Base-by-base conservation (phyloP, 1,140 invertebrate species). In the Marisa cornuarietis region DNA sequence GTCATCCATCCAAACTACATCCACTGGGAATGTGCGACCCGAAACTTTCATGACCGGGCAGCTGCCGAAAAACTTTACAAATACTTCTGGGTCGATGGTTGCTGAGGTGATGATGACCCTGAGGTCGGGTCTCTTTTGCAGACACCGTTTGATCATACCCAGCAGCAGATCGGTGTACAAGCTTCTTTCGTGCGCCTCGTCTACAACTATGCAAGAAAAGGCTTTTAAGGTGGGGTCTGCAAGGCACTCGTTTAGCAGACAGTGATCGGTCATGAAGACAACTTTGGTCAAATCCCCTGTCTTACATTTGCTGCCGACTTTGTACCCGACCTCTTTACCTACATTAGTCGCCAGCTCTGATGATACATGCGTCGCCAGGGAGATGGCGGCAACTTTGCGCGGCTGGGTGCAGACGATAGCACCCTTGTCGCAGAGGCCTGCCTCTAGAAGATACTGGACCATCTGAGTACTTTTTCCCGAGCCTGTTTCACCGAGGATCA, bases 261-360 rank as follows among this genome's bases (percentile, higher is more conserved):
- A 98, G 90, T 98, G 98, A 92, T 99, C 98, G 66, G 98, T 99
- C 97, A 99, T 99, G 85, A 99, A 99, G 91, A 99, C 97, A 42
- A 99, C 94, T 26, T 93, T 87, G 69, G 94, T 94, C 61, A 92
- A 86, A 81, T 94, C 92, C 26, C 92, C 93, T 14, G 93, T 94
- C 85, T 94, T 95, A 83, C 93, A 93, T 87, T 94, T 94, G 91
- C 95, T 95, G 78, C 95, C 92, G 81, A 94, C 95, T 79, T 93
- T 93, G 71, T 87, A 90, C 10, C 90, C 90, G 63, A 90, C 85
- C 58, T 81, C 49, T 52, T 87, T 80, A 22, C 89, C 90, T 42
- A 88, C 81, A 65, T 73, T 82, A 42, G 79, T 76, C 20, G 71
- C 74, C 71, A 90, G 78, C 81, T 91, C 90, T 75, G 79, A 54